These are phyloP conservation scores for Cancer borealis DNA, from an alignment of 2,888 invertebrate species.

Conservation along the genomic window DNA sequence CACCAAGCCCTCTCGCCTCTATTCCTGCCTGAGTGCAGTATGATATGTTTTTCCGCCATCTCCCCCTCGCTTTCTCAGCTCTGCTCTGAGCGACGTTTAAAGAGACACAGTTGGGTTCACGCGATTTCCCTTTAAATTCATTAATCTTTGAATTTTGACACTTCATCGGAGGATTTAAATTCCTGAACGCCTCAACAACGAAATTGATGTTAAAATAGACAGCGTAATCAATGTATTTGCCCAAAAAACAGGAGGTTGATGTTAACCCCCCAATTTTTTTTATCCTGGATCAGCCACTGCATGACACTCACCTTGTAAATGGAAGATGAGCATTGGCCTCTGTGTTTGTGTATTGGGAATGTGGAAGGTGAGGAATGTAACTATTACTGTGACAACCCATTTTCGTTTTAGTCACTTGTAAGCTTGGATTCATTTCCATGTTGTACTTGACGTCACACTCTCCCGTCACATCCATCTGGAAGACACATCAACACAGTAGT, in stretches of 20 bases:
- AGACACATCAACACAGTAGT: neutral
- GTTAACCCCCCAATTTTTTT: too few species aligned
- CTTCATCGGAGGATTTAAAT: neutral
- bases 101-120: too few species aligned
- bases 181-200: too few species aligned
- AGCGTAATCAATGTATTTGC: too few species aligned
- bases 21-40: too few species aligned
- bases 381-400: conserved; percentile 51
- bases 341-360: conserved; percentile 48
- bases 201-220: too few species aligned
- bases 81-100: neutral
- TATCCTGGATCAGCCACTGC: too few species aligned
- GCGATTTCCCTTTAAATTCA: neutral
- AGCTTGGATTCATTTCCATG: neutral
- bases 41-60: too few species aligned
- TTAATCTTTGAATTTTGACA: neutral
- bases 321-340: conserved; percentile 41
- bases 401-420: conserved; percentile 52
- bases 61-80: too few species aligned
- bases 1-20: too few species aligned
- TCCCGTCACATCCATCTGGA: conserved; percentile 62
- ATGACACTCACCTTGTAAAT: conserved; percentile 57
- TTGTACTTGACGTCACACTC: conserved; percentile 57
- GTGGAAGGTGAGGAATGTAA: conserved; percentile 51
- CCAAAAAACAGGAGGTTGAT: too few species aligned